Evolutionary conservation across 64 coral and sea anemone species (phyloP), one percentile per base, ranked within the genome.

Genomic region (Cladopsammia gracilis): DNA sequence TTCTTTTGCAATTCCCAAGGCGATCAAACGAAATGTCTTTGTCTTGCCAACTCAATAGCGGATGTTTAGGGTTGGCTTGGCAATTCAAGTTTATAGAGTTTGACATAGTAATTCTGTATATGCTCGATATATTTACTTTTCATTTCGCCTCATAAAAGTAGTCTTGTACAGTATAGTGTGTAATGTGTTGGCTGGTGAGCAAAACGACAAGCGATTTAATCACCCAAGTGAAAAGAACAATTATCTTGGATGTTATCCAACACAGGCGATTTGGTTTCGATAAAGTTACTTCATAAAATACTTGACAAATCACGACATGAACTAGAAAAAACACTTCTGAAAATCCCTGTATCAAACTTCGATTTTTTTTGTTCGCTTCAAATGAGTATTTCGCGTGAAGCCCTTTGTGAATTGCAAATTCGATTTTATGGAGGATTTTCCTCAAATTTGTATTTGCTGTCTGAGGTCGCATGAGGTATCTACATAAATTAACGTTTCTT

Each of bases 141-240:
- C 77, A 53, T 79, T 79, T 53, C 10, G 24, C 19, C 57, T 64
- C 57, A 65, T 62, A 14, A 62, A n/a, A n/a, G 77, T 26, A 0
- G 16, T 60, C 11, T 20, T 48, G 79, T 48, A 34, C 34, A 34
- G 34, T 64, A 26, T 26, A 12, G 7, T 9, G 20, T 3, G 50
- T 58, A 26, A 11, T 57, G 75, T 48, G 78, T 46, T 18, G 14
- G 78, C 64, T 81, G 79, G 43, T 61, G 16, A 61, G 77, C 77
- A 79, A 79, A 64, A 82, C 43, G 59, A 82, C 79, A 62, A 46
- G 25, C 79, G 79, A 82, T 82, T 62, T 82, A 19, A 79, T 79
- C 52, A 61, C 45, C 18, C 9, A 48, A 82, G 43, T n/a, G 18
- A 79, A 78, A 79, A 64, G 59, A 59, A 20, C 79, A 82, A 82